These are phyloP conservation scores for Campoplex nolae DNA, from an alignment of 2,888 invertebrate species.

Conservation along the genomic window DNA sequence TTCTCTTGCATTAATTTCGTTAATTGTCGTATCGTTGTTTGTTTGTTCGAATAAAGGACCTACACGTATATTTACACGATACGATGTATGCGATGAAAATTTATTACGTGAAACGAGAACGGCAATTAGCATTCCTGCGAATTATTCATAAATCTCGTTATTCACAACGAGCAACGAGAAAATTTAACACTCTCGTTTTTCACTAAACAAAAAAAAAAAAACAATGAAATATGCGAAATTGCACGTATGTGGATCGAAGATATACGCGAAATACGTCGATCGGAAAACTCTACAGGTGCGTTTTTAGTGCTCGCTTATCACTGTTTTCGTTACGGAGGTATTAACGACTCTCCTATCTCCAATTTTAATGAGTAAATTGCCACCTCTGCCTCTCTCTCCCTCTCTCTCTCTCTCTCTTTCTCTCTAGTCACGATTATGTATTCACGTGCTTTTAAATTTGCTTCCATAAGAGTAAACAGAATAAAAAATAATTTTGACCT, in stretches of 20 bases:
- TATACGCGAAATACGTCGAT: neutral
- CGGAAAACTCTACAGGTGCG: conserved; percentile 60
- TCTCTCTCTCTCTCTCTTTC: neutral
- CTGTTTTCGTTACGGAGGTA: conserved; percentile 2
- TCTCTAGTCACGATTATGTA: neutral
- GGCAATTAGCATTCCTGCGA: neutral
- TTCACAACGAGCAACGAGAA: neutral
- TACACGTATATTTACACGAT: neutral
- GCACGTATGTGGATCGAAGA: neutral
- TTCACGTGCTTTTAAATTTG: conserved; percentile 5
- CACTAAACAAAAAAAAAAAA: neutral
- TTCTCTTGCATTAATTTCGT: neutral
- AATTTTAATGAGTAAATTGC: neutral
- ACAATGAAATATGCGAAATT: neutral
- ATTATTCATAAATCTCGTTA: conserved; percentile 21
- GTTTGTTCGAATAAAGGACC: neutral
- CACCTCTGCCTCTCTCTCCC: neutral
- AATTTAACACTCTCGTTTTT: neutral
- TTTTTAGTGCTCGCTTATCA: conserved; percentile 30
- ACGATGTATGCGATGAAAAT: neutral
- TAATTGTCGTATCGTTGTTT: neutral
- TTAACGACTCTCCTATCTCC: conserved; percentile 8
- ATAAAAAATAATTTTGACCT: conserved; percentile 6
- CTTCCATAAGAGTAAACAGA: conserved; percentile 1
- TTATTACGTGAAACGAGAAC: neutral